Percentiles rank a stretch among this genome's conserved stretches.
Conservation (phyloP, 2,888 invertebrate genomes). For the Apoda limacodes region DNA sequence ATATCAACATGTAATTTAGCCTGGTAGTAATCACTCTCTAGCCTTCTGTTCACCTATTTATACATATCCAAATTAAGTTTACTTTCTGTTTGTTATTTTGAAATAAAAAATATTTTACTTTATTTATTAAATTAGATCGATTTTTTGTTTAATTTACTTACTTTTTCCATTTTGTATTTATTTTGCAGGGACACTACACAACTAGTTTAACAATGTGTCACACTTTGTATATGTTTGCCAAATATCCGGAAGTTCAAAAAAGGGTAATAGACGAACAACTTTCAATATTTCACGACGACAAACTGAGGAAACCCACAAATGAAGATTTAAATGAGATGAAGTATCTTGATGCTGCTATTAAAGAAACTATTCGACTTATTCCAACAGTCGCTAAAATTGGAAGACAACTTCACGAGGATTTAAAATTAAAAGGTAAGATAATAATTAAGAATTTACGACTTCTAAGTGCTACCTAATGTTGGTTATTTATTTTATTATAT, state of each 20-base stretch:
- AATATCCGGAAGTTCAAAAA: constrained; percentile 26
- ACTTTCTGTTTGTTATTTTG: no score
- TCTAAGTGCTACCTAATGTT: neutral
- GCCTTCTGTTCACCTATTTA: no score
- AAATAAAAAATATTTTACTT: no score
- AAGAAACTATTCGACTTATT: constrained; percentile 28
- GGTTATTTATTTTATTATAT: no score
- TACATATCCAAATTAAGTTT: no score
- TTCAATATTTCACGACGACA: constrained; percentile 23
- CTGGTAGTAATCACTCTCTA: no score
- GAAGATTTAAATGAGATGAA: constrained; percentile 29
- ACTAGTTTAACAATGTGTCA: constrained; percentile 28
- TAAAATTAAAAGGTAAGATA: constrained; percentile 24
- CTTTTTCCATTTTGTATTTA: no score
- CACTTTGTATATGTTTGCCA: constrained; percentile 25
- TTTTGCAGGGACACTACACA: constrained; percentile 28
- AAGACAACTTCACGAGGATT: constrained; percentile 25
- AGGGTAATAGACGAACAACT: constrained; percentile 26
- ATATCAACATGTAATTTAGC: no score
- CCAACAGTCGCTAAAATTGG: constrained; percentile 30
- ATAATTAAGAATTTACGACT: neutral
- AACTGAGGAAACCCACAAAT: constrained; percentile 21
- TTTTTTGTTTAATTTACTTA: no score
- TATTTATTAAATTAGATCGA: no score
- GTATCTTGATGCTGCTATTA: constrained; percentile 30